A percentile compares a stretch with the other conserved stretches of the same genome.
Conservation (phyloP, 2,888 invertebrate species). For the Megaustenia siamemsis region DNA sequence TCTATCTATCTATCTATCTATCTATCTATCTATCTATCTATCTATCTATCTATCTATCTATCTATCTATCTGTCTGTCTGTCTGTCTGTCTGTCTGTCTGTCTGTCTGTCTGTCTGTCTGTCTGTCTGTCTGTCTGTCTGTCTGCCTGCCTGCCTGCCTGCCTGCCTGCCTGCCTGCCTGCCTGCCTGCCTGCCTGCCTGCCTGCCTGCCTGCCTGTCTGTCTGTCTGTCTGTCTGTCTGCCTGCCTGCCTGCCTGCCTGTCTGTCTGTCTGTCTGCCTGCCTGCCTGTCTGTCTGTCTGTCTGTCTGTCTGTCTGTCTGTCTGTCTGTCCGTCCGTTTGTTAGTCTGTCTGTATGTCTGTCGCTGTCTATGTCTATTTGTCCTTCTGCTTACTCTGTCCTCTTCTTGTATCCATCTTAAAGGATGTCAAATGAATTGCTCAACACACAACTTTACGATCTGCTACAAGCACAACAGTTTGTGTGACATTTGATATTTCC, state of each 20-base stretch:
- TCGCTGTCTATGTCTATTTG: background rate
- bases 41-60: constrained; percentile 27
- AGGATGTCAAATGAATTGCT: no score
- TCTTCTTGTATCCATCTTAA: no score
- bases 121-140: constrained; percentile 12
- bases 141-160: constrained; percentile 7
- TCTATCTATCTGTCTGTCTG: constrained; percentile 21
- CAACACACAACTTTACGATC: no score
- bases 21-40: constrained; percentile 16
- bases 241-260: constrained; percentile 5
- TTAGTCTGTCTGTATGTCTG: background rate
- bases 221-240: constrained; percentile 37
- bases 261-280: constrained; percentile 26
- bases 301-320: constrained; percentile 35
- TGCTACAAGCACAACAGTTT: no score
- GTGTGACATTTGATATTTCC: no score
- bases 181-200: background rate
- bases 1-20: background rate
- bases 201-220: constrained; percentile 41
- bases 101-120: constrained; percentile 28
- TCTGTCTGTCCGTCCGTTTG: background rate
- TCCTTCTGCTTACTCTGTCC: no score
- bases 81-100: constrained; percentile 26
- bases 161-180: background rate
- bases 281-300: constrained; percentile 21